phyloP scores from a whole-genome alignment of 1,140 invertebrate genomes.

The Drosophila ohnishii region DNA sequence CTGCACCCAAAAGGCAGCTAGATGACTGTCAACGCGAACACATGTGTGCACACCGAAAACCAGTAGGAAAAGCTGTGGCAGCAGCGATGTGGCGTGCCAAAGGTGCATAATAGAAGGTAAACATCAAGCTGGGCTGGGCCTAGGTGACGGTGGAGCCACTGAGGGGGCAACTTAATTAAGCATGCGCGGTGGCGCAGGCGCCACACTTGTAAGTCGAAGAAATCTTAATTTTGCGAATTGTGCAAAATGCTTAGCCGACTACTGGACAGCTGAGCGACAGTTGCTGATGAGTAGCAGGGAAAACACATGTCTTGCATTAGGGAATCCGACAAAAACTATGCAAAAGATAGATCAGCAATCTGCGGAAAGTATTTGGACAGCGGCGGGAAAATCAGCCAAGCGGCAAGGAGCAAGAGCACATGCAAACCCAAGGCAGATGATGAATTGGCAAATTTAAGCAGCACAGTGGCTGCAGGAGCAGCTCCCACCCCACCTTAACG shows the following conservation, averaged over 20 bases:
- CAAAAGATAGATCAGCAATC: constrained; percentile 44
- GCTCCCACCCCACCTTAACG: constrained; percentile 25
- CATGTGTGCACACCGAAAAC: constrained; percentile 19
- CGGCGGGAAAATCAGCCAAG: constrained; percentile 42
- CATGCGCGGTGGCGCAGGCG: constrained; percentile 63
- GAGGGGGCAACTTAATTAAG: constrained; percentile 64
- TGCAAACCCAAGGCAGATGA: constrained; percentile 63
- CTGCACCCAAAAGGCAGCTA: constrained; percentile 20
- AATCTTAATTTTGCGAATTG: constrained; percentile 60
- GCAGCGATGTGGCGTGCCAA: constrained; percentile 20
- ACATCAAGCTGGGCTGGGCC: constrained; percentile 28
- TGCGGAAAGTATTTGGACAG: constrained; percentile 24
- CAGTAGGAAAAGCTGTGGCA: constrained; percentile 30
- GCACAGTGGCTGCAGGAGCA: constrained; percentile 7
- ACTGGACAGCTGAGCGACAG: constrained; percentile 50
- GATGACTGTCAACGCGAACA: constrained; percentile 48
- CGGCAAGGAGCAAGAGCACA: constrained; percentile 41
- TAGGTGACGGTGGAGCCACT: constrained; percentile 26
- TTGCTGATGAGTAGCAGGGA: constrained; percentile 50
- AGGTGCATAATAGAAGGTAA: constrained; percentile 50
- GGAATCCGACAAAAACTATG: constrained; percentile 16
- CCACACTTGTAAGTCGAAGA: constrained; percentile 49
- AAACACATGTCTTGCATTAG: constrained; percentile 31
- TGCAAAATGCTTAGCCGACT: constrained; percentile 47
- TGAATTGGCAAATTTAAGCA: constrained; percentile 55